These are phyloP conservation scores for Myotis myotis DNA, from an alignment of 2,797 vertebrate genomes.

Conservation along the genomic window DNA sequence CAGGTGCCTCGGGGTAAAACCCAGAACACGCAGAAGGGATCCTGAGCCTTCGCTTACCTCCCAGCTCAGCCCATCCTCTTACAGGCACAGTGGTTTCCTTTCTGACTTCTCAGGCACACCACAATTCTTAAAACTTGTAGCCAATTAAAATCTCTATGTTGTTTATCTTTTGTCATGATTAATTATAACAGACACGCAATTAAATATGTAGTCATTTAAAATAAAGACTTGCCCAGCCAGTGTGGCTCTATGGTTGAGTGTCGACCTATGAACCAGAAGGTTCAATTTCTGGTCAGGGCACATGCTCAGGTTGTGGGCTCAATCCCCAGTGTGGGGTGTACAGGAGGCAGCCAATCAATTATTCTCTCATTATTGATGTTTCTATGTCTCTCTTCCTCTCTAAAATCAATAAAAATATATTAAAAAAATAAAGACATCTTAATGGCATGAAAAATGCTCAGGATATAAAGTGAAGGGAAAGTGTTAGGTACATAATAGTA, in stretches of 20 bases:
- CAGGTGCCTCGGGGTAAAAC: not conserved
- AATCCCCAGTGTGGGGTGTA: too few species aligned
- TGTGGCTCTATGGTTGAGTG: too few species aligned
- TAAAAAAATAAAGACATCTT: not conserved
- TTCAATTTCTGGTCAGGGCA: too few species aligned
- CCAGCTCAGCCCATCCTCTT: not conserved
- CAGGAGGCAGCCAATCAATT: too few species aligned
- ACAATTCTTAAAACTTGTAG: not conserved
- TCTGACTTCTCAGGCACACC: not conserved
- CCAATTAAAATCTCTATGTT: not conserved
- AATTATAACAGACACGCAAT: not conserved
- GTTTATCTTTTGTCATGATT: not conserved
- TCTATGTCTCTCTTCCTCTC: too few species aligned
- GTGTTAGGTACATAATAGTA: not conserved
- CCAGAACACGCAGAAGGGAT: not conserved
- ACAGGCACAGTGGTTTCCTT: not conserved
- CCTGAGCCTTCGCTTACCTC: not conserved
- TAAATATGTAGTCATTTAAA: constrained; percentile 15
- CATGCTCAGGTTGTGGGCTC: too few species aligned
- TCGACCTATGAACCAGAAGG: too few species aligned
- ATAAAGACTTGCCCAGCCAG: not conserved
- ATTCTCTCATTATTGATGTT: too few species aligned
- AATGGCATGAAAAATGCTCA: not conserved
- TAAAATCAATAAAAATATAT: too few species aligned
- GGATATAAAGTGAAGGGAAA: not conserved